Conservation (phyloP, 2,888 invertebrate species). For the Athalia rosae region DNA sequence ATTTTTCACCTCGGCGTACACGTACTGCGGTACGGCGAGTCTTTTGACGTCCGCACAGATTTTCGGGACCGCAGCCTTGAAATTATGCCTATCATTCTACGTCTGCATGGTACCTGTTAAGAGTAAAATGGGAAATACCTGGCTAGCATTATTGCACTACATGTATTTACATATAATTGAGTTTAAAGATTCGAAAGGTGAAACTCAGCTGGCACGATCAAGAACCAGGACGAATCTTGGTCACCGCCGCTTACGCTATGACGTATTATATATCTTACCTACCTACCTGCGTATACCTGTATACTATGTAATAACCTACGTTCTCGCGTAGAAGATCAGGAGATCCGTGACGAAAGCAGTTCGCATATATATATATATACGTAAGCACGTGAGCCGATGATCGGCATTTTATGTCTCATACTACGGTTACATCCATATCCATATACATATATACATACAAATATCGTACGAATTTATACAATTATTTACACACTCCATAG, state of each 20-base stretch:
- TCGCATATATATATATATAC: neutral
- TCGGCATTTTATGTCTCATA: neutral
- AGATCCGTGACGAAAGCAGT: slow-evolving; percentile 25
- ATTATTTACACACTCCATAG: neutral
- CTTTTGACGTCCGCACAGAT: no score
- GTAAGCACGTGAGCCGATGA: neutral
- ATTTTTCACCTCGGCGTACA: no score
- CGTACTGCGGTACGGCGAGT: no score
- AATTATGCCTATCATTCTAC: neutral
- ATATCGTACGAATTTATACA: neutral
- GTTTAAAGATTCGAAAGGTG: slow-evolving; percentile 19
- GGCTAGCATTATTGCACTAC: neutral
- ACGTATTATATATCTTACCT: no score
- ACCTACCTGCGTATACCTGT: no score
- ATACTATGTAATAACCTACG: slow-evolving; percentile 12
- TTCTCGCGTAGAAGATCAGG: slow-evolving; percentile 24
- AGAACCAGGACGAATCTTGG: slow-evolving; percentile 40
- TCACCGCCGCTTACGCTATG: neutral
- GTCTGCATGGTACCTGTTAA: neutral
- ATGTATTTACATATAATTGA: neutral
- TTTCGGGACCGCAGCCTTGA: no score
- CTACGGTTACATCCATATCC: neutral
- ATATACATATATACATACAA: neutral
- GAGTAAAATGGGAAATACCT: neutral
- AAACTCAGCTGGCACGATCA: slow-evolving; percentile 17